phyloP scores from a whole-genome alignment of 1,140 invertebrate species.

The Samia ricini region DNA sequence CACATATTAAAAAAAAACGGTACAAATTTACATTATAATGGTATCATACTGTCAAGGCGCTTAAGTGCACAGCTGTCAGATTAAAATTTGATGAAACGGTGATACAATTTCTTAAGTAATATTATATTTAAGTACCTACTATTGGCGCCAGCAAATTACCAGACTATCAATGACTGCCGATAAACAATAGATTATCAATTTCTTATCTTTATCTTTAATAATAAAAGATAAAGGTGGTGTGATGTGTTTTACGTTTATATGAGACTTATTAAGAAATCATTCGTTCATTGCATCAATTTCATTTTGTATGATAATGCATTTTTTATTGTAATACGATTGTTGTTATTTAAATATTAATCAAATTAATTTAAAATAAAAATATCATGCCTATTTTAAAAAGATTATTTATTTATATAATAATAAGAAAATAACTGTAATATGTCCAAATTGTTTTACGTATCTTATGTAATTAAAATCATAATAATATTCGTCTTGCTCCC shows the following conservation, averaged over 20 bases:
- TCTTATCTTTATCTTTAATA: slow-evolving; percentile 2
- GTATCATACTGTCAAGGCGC: not conserved
- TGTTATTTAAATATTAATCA: no score
- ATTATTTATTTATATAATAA: no score
- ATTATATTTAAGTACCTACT: not conserved
- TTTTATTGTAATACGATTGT: no score
- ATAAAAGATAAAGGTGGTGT: not conserved
- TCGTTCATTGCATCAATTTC: not conserved
- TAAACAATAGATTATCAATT: slow-evolving; percentile 7
- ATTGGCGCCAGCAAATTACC: slow-evolving; percentile 4
- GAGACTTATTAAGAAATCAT: not conserved
- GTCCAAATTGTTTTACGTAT: no score
- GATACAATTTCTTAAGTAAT: not conserved
- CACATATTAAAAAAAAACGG: no score
- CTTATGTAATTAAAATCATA: no score
- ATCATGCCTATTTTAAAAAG: no score
- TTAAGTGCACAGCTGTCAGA: no score
- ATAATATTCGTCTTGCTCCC: no score
- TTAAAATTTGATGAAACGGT: no score
- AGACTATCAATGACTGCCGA: slow-evolving; percentile 7
- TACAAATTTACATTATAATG: no score
- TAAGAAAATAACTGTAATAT: no score
- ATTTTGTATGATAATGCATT: not conserved
- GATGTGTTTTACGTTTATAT: not conserved
- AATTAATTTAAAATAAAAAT: not conserved